These are phyloP conservation scores for Bugulina stolonifera DNA, from an alignment of 2,888 invertebrate species.

Conservation along the genomic window DNA sequence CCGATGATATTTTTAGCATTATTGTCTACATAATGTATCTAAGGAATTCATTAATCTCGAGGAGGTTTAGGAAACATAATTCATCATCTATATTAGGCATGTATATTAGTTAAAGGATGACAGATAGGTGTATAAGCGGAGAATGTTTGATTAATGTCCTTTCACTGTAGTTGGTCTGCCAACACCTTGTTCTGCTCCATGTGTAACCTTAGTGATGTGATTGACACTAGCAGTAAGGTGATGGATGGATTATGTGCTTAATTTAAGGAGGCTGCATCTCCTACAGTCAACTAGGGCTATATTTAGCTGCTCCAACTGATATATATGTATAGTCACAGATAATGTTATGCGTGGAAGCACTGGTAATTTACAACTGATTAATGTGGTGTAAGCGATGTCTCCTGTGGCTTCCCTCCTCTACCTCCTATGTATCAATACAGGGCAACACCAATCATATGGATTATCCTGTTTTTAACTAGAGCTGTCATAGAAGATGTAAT, in stretches of 20 bases:
- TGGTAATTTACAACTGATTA: not conserved
- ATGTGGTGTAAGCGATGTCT: not conserved
- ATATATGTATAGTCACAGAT: not conserved
- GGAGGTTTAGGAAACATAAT: constrained; percentile 26
- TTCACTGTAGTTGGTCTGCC: constrained; percentile 21
- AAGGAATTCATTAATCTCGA: constrained; percentile 10
- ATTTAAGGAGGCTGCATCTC: not conserved
- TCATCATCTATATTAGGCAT: constrained; percentile 26
- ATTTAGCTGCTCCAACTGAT: not conserved
- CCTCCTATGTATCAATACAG: not conserved
- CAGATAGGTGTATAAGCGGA: constrained; percentile 23
- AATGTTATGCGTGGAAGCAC: constrained; percentile 1
- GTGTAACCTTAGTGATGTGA: constrained; percentile 23
- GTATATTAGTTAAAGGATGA: not conserved
- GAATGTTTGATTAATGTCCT: constrained; percentile 11
- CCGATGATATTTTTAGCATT: not conserved
- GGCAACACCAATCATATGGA: constrained; percentile 20
- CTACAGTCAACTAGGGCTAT: not conserved
- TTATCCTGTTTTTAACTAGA: constrained; percentile 20
- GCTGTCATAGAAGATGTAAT: not conserved
- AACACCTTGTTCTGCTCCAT: not conserved
- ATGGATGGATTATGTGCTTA: not conserved
- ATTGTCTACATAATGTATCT: not conserved
- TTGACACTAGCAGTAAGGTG: not conserved
- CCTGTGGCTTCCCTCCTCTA: not conserved